Evolutionary conservation across 2,797 vertebrate genomes (phyloP).

Genomic region (Takifugu ocellatus): DNA sequence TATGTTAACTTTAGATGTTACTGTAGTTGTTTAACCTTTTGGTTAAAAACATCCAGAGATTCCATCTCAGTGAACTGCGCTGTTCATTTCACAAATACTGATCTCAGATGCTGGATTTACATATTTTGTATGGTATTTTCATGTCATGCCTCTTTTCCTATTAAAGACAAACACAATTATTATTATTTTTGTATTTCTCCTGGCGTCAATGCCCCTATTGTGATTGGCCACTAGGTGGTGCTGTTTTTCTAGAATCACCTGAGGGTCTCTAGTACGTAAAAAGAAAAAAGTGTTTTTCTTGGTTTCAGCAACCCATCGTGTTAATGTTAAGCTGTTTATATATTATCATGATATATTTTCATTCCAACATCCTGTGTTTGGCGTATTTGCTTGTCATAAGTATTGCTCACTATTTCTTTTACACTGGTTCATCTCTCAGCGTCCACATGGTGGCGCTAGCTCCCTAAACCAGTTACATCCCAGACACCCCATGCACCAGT

Average conservation of each 20-base stretch:
- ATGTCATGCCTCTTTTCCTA: conserved; percentile 8
- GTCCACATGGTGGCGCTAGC: conserved; percentile 67
- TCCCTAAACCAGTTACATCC: conserved; percentile 20
- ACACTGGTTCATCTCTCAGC: background rate
- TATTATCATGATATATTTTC: too few species aligned
- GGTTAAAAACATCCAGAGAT: background rate
- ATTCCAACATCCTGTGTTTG: too few species aligned
- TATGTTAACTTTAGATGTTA: background rate
- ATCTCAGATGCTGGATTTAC: conserved; percentile 4
- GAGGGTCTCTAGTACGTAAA: background rate
- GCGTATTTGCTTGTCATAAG: too few species aligned
- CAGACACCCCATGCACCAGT: conserved; percentile 50
- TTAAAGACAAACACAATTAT: conserved; percentile 21
- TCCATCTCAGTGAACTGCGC: background rate
- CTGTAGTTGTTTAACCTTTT: background rate
- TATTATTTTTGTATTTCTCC: background rate
- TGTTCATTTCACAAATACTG: background rate
- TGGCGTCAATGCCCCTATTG: conserved; percentile 1
- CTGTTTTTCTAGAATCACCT: conserved; percentile 23
- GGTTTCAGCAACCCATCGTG: too few species aligned
- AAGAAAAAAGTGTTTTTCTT: too few species aligned
- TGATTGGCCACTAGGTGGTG: conserved; percentile 48
- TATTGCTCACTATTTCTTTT: too few species aligned
- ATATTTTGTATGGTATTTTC: conserved; percentile 17
- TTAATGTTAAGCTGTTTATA: too few species aligned